phyloP scores from a whole-genome alignment of 2,888 invertebrate species.

The Sipha maydis region DNA sequence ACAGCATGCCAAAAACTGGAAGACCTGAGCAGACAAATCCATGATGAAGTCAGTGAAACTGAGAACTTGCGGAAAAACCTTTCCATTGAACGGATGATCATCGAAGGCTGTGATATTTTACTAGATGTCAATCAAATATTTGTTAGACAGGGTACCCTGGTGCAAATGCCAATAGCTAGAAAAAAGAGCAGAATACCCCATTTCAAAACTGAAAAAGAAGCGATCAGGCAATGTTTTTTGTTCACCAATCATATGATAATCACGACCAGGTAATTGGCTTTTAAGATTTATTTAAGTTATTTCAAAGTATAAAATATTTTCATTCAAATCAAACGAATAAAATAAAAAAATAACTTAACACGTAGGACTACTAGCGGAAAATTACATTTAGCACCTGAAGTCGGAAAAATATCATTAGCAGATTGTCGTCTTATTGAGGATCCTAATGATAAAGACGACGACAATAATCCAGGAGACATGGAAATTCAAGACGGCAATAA shows the following conservation, averaged over 20 bases:
- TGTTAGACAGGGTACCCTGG: slow-evolving; percentile 84
- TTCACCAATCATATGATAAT: slow-evolving; percentile 91
- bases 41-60: slow-evolving; percentile 91
- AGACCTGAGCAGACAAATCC: slow-evolving; percentile 86
- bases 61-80: slow-evolving; percentile 91
- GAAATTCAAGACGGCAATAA: slow-evolving; percentile 48
- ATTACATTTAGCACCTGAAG: slow-evolving; percentile 84
- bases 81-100: slow-evolving; percentile 92
- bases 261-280: slow-evolving; percentile 74
- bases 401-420: slow-evolving; percentile 83
- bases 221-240: slow-evolving; percentile 84
- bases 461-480: slow-evolving; percentile 70
- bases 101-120: slow-evolving; percentile 91
- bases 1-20: slow-evolving; percentile 89
- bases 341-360: too few relatives aligned
- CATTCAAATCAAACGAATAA: not conserved
- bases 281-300: not conserved
- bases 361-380: slow-evolving; percentile 80
- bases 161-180: slow-evolving; percentile 77
- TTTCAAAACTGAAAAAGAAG: slow-evolving; percentile 77
- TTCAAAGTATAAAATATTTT: not conserved
- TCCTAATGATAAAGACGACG: slow-evolving; percentile 77
- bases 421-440: slow-evolving; percentile 89
- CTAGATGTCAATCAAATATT: slow-evolving; percentile 93
- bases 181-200: slow-evolving; percentile 72